Evolutionary conservation across 2,113 vertebrate species (phyloP).

Genomic region (Periophthalmodon schlosseri): DNA sequence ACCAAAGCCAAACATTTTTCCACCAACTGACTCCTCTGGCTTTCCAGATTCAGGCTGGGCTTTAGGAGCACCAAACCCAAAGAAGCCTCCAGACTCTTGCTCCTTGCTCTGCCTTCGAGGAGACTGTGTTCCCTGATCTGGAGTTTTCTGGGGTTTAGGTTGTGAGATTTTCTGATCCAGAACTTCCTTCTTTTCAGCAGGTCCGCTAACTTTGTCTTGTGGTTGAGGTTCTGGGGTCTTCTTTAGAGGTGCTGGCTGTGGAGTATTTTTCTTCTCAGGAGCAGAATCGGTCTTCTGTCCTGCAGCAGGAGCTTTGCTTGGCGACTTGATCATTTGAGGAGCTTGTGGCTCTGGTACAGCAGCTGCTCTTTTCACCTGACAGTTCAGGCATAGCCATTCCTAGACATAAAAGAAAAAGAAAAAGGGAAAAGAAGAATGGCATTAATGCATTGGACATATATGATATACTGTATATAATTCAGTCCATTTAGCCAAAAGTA

Average conservation of each 20-base stretch:
- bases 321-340: conserved; percentile 53
- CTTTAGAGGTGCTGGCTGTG: conserved; percentile 32
- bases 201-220: conserved; percentile 53
- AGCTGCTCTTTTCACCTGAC: conserved; percentile 90
- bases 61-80: conserved; percentile 82
- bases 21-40: conserved; percentile 83
- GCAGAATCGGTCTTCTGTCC: conserved; percentile 27
- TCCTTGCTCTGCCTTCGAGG: conserved; percentile 66
- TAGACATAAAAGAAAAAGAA: conserved; percentile 68
- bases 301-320: conserved; percentile 58
- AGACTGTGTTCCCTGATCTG: conserved; percentile 40
- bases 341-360: conserved; percentile 76
- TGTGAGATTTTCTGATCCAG: conserved; percentile 53
- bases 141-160: conserved; percentile 59
- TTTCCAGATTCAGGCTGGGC: conserved; percentile 81
- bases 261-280: conserved; percentile 22
- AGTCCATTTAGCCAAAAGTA: too few species aligned
- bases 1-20: conserved; percentile 81
- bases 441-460: too few species aligned
- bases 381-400: conserved; percentile 96
- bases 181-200: conserved; percentile 37
- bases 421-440: too few species aligned
- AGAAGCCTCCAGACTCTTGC: conserved; percentile 80
- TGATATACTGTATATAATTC: too few species aligned
- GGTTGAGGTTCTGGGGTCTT: conserved; percentile 51